A percentile compares a stretch with the other conserved stretches of the same genome.
Evolutionary conservation across 2,888 invertebrate genomes (phyloP).

Genomic region (Dendrolimus houi): DNA sequence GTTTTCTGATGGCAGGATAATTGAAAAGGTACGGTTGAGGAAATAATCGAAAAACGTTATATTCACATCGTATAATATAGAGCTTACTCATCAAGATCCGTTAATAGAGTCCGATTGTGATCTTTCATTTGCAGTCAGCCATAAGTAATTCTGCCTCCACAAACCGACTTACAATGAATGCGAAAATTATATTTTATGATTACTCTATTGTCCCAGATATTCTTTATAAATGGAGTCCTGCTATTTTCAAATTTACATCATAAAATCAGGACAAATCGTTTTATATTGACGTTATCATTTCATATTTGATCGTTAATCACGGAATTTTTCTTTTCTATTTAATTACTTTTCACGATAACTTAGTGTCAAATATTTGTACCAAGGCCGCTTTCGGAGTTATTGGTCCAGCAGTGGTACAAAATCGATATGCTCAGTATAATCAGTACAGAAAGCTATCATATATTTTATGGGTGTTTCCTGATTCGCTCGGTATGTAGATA

Average conservation of each 20-base stretch:
- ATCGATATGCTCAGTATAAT: no score
- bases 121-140: conserved; percentile 67
- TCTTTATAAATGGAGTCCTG: no score
- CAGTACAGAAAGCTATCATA: no score
- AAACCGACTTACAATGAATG: conserved; percentile 60
- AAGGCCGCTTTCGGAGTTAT: neutral
- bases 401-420: no score
- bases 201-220: neutral
- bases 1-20: neutral
- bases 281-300: no score
- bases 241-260: no score
- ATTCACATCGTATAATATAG: conserved; percentile 2
- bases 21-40: neutral
- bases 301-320: no score
- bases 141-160: conserved; percentile 46
- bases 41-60: neutral
- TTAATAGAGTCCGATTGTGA: conserved; percentile 58
- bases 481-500: no score
- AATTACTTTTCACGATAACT: no score
- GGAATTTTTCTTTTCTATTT: no score
- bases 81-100: conserved; percentile 36
- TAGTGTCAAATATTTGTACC: neutral
- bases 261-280: no score
- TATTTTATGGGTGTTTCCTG: no score
- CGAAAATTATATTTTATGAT: conserved; percentile 41